Base-by-base conservation (phyloP, 2,888 invertebrate species). In the Lepas anatifera region DNA sequence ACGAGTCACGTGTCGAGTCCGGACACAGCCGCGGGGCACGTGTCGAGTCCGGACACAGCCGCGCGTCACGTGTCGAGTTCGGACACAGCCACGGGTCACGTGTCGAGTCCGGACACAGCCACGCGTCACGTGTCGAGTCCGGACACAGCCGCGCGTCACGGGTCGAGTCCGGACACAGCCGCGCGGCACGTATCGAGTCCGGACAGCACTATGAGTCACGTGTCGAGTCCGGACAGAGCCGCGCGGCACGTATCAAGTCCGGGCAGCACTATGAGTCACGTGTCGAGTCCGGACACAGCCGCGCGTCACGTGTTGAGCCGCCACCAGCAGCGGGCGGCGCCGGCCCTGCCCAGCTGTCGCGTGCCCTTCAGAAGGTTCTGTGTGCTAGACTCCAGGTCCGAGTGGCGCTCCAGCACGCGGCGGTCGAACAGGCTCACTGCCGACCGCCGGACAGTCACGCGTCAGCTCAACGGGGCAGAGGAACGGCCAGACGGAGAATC, bases 301-400 rank as follows among this genome's bases (percentile, higher is more conserved):
- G n/a, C n/a, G n/a, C n/a, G 37, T 63, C 25, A 70, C n/a, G 18
- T 27, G 35, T 64, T 35, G 48, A 29, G 22, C 18, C 22, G 32
- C 39, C 27, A 48, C 70, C 35, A 68, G 64, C 16, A 27, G 13
- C 37, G 63, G 35, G 68, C 70, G 64, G 39, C 64, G 64, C 1
- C 25, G 25, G 22, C 37, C 39, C 18, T 39, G 16, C 70, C 63
- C 35, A 29, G 48, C 63, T 32, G 68, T 18, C 25, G 46, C 29
- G 25, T 52, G 70, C n/a, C 71, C 50, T 22, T 37, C 2, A 46
- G 68, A 58, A 4, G 67, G 29, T 41, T 70, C 70, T 71, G 76
- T 74, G 71, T 76, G 77, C 77, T 77, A 77, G 13, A 75, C 74
- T 72, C 78, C 78, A 0, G 78, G 77, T 72, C 77, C 77, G 16